Evolutionary conservation across 2,797 vertebrate species (phyloP).

Genomic region (Pygocentrus nattereri): DNA sequence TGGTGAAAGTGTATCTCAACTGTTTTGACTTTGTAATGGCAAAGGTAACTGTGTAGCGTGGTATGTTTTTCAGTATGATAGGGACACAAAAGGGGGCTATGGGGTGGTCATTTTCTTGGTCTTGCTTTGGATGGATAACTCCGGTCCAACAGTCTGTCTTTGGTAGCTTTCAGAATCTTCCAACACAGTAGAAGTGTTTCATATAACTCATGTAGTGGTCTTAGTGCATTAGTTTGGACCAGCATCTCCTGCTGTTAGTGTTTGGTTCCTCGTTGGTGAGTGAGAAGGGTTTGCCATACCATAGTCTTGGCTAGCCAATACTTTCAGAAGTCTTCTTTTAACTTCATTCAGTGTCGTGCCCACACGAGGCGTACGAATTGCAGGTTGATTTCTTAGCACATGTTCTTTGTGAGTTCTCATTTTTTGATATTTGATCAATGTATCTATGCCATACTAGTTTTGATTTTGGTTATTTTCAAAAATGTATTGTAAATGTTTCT

Average conservation of each 20-base stretch:
- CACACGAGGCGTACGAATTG: slow-evolving; percentile 75
- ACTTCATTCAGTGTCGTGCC: slow-evolving; percentile 79
- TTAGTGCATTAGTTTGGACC: slow-evolving; percentile 85
- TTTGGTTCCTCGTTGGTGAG: slow-evolving; percentile 81
- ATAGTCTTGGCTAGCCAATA: slow-evolving; percentile 75
- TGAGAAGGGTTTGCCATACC: slow-evolving; percentile 72
- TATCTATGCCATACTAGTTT: slow-evolving; percentile 87
- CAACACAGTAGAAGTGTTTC: slow-evolving; percentile 84
- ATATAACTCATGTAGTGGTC: slow-evolving; percentile 83
- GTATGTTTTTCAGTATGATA: slow-evolving; percentile 63
- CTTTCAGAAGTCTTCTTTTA: slow-evolving; percentile 67
- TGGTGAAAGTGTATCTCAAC: slow-evolving; percentile 61
- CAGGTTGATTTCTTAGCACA: slow-evolving; percentile 85
- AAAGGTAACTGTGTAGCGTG: slow-evolving; percentile 64
- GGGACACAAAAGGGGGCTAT: slow-evolving; percentile 63
- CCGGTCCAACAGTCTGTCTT: slow-evolving; percentile 81
- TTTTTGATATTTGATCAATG: slow-evolving; percentile 84
- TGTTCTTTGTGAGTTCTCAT: slow-evolving; percentile 82
- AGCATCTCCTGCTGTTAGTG: slow-evolving; percentile 78
- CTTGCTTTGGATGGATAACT: slow-evolving; percentile 73
- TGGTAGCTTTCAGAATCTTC: slow-evolving; percentile 84
- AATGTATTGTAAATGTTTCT: slow-evolving; percentile 90
- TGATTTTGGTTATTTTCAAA: slow-evolving; percentile 84
- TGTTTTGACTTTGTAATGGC: slow-evolving; percentile 64
- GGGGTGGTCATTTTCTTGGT: slow-evolving; percentile 69